Evolutionary conservation across 2,797 vertebrate species (phyloP), one percentile per base, ranked within the genome.

Genomic region (Sebastes melanostomus): DNA sequence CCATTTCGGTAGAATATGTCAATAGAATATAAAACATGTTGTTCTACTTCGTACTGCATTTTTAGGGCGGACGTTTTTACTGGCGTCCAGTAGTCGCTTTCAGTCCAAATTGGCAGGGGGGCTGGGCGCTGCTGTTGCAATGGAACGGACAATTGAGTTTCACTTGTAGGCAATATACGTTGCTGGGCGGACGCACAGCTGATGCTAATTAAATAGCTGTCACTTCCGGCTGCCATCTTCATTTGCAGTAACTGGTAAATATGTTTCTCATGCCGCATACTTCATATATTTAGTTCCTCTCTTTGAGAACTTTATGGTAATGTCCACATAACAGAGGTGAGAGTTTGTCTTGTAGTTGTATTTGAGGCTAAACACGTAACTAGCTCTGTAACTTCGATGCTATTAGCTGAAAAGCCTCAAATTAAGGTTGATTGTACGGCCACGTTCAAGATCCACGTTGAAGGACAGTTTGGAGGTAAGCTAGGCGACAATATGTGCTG

Each of bases 391-490:
- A 55, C 16, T 46, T 12, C 10, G 22, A 38, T n/a, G 7, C 7
- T 46, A 4, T 13, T 9, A 12, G 32, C 20, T 11, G 29, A 61
- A 50, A 50, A 20, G 46, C 18, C 0, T 50, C 7, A 20, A 20
- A 9, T 50, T 50, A 50, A 50, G 18, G 46, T 20, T 30, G 5
- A 61, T n/a, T 0, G 18, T 1, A 22, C 11, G 6, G 20, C 50
- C 24, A 42, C 14, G 13, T 42, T 42, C 38, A 83, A 55, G 25
- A 50, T 29, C 6, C 2, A 63, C 58, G 2, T 11, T 24, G 10
- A 7, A 8, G n/a, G 14, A n/a, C 27, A 11, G 25, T 58, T 52
- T 59, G 25, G 60, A 81, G 82, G 82, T 88, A 81, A 83, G 60
- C 42, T 50, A 69, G 1, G 3, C 2, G 24, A 3, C 18, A 8